Base-by-base conservation (phyloP, 2,888 invertebrate genomes). In the Acleris laterana region DNA sequence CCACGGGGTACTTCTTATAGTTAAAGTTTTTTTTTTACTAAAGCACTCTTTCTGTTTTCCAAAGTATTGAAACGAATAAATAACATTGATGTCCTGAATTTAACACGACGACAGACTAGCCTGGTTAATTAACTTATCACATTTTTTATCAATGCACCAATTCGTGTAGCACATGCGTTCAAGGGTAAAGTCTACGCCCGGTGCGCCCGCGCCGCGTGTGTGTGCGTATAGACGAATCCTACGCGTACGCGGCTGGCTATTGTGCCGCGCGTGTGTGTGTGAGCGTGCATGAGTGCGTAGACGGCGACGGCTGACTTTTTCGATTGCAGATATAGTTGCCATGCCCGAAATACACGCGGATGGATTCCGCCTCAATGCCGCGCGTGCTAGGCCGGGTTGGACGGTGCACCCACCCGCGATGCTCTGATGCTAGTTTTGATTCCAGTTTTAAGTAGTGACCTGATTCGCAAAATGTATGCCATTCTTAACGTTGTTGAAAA, bases 281-380 rank as follows among this genome's bases (percentile, higher is more conserved):
- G 71, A 74, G 70, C 74, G 72, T 73, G 83, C 81, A 80, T 84
- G 87, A 71, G 85, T 84, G 87, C 77, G 89, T 80, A 71, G 64
- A 70, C 82, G 85, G 76, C 84, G 87, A 79, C 82, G 79, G 80
- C 83, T 81, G 81, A 87, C 80, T 88, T 90, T 90, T 90, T 89
- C 86, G 87, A 87, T 86, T 89, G 88, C 87, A 88, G 81, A 88
- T 83, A 80, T 79, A 81, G 92, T 92, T 91, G 87, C 92, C 81
- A 92, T 88, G 90, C 89, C 90, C 89, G 81, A 93, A 93, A 92
- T 91, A 89, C 83, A 82, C 81, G 79, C 88, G 87, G 84, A 90
- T 87, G 85, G 84, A 87, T 84, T 85, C 86, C 81, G 84, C 81
- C 80, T 83, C 85, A 83, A 85, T 84, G 85, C 83, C 83, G 85